Evolutionary conservation across 2,797 vertebrate species (phyloP).

Genomic region (Diceros bicornis): DNA sequence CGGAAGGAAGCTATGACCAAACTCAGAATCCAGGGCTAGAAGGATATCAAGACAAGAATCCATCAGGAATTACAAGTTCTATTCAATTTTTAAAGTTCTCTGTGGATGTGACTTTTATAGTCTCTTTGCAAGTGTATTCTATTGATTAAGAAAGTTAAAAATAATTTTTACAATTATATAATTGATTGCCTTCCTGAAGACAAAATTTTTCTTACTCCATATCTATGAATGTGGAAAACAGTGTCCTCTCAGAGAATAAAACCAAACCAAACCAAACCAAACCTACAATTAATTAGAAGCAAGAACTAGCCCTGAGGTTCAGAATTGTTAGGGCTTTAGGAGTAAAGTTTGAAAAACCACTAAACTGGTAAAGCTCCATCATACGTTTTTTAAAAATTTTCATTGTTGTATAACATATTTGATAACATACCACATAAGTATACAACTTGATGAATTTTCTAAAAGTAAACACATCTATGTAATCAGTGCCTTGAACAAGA

Average conservation of each 20-base stretch:
- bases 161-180: slow-evolving; percentile 8
- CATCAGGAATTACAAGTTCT: neutral
- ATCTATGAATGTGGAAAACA: neutral
- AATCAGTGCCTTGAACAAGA: neutral
- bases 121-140: neutral
- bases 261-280: neutral
- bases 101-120: neutral
- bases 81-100: neutral
- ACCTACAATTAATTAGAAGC: slow-evolving; percentile 24
- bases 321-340: neutral
- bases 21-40: neutral
- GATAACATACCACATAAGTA: neutral
- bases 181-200: neutral
- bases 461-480: neutral
- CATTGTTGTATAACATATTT: neutral
- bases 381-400: neutral
- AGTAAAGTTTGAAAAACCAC: neutral
- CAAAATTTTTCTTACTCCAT: neutral
- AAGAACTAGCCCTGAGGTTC: neutral
- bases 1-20: neutral
- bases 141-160: slow-evolving; percentile 34
- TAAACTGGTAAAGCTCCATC: neutral
- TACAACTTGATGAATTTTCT: slow-evolving; percentile 4
- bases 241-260: neutral
- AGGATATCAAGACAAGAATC: neutral